Base-by-base conservation (phyloP, 1,140 invertebrate species). In the Trachymyrmex cornetzi region DNA sequence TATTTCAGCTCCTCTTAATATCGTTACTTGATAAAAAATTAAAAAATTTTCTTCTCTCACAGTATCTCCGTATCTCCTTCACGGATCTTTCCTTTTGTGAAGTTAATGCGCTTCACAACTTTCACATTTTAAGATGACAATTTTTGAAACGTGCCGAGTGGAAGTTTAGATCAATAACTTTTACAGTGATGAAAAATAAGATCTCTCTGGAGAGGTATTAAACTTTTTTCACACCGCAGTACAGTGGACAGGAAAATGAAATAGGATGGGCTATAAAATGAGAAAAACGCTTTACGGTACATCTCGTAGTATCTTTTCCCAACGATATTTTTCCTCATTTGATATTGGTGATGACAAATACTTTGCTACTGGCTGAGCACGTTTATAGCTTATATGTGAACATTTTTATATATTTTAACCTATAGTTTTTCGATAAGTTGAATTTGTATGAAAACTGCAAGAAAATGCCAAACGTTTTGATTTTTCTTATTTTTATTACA, bases 151-250 rank as follows among this genome's bases (percentile, higher is more conserved):
- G 44, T 44, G 69, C n/a, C 22, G 77, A 75, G 55, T 61, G 19
- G 80, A 75, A 84, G 38, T 74, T 75, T 75, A 84, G 80, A 74
- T 84, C 80, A 63, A 84, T 84, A 44, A 84, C 80, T 84, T 74
- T 75, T 53, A 14, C 69, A 84, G 48, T 75, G 67, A 82, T 82
- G 80, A 84, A 84, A 84, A 84, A 84, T 84, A 74, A 84, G 80
- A 84, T 84, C 80, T 84, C 80, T 34, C 69, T 24, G 14, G 69
- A 74, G 80, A 74, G 80, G 67, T 82, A 84, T 84, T 74, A 74
- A 84, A 84, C 64, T 74, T 84, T 84, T 84, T 81, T 84, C 27
- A 59, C 66, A 38, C 48, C 22, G 11, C 77, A 55, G 64, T 57
- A 84, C 24, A 34, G 38, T 63, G 55, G 38, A 61, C 67, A 84